Evolutionary conservation across 2,113 vertebrate genomes (phyloP).

Genomic region (Prietella phreatophila): DNA sequence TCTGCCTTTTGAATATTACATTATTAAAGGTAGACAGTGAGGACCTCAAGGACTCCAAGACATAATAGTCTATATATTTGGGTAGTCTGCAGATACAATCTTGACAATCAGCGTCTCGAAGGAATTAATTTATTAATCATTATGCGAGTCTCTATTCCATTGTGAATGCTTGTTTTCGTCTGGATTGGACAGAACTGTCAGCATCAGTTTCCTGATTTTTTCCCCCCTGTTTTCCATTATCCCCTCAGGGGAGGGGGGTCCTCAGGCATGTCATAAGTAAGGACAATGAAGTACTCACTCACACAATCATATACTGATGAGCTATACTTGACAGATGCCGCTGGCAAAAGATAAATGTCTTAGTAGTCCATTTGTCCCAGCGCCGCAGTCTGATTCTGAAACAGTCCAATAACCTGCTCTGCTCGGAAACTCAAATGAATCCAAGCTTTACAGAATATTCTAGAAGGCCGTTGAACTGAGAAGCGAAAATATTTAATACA

Average conservation of each 20-base stretch:
- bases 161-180: neutral
- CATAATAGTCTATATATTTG: neutral
- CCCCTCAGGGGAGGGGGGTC: neutral
- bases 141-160: neutral
- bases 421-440: neutral
- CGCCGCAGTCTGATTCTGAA: constrained; percentile 2
- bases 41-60: neutral
- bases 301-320: constrained; percentile 29
- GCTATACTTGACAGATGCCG: constrained; percentile 21
- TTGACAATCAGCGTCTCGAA: neutral
- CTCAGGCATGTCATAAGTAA: constrained; percentile 12
- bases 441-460: neutral
- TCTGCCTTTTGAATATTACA: neutral
- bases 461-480: too few species aligned
- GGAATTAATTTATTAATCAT: neutral
- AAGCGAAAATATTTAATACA: too few species aligned
- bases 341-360: constrained; percentile 41
- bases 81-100: neutral
- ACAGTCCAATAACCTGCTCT: constrained; percentile 11
- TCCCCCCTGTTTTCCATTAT: neutral
- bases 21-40: neutral
- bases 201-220: neutral
- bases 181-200: neutral
- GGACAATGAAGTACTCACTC: constrained; percentile 39
- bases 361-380: constrained; percentile 26